Base-by-base conservation (phyloP, 2,797 vertebrate species). In the Chelonia mydas region DNA sequence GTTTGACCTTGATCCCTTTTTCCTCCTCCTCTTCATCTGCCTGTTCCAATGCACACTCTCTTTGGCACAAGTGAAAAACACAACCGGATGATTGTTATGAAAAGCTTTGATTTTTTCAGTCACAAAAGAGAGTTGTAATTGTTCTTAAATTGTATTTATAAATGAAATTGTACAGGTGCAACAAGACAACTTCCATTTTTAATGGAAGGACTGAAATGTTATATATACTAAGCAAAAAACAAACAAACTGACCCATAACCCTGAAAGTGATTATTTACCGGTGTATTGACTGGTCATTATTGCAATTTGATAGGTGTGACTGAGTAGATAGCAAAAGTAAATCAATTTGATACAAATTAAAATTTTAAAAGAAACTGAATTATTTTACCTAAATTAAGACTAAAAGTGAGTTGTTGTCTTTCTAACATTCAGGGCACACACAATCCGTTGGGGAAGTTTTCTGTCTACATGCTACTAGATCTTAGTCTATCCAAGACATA, bases 1-100 rank as follows among this genome's bases (percentile, higher is more conserved):
- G 65, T 96, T 96, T 98, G 97, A 84, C 89, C 1, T 95, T 47
- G 12, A 21, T 50, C 37, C 91, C 90, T 88, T 95, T 97, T 47
- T 94, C 88, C 4, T 50, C 33, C 86, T 99, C 99, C 0, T 98
- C 98, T 45, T 99, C 98, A 49, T 99, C 99, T 5, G 99, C 99
- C 11, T 68, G 97, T 83, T 98, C 96, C 92, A 99, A 96, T 47
- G 98, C 94, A 0, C 90, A 90, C 96, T 99, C 99, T 86, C 99
- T 99, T 98, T 86, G 90, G 2, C 47, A 94, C 79, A 97, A 95
- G 88, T 77, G 74, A 84, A 74, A 81, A 50, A 93, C 76, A 21
- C 61, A 87, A 83, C 92, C 50, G 28, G 47, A 74, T 74, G 85
- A 0, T 28, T 8, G 2, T n/a, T 50, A 3, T 50, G 55, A 86